Percentiles rank a stretch among this genome's conserved stretches.
phyloP scores from a whole-genome alignment of 2,113 vertebrate genomes.

The Chrysochloris asiatica region DNA sequence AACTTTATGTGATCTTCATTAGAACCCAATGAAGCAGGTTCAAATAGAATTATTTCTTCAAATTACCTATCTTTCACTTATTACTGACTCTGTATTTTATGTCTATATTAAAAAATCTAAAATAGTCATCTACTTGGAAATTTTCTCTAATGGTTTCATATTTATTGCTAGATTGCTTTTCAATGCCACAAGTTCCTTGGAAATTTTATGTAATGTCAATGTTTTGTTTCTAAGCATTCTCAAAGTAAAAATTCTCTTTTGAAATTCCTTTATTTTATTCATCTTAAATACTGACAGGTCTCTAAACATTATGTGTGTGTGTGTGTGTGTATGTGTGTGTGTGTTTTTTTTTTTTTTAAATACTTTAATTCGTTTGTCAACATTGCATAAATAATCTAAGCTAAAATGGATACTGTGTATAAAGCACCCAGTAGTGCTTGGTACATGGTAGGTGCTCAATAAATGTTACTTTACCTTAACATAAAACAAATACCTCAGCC shows the following conservation, averaged over 20 bases:
- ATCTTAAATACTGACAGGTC: conserved; percentile 5
- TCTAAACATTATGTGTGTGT: background rate
- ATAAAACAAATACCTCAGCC: conserved; percentile 23
- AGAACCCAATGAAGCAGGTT: background rate
- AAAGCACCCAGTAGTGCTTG: background rate
- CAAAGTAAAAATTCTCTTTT: conserved; percentile 23
- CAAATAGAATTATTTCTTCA: background rate
- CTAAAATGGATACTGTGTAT: background rate
- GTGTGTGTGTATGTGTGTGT: too few species aligned
- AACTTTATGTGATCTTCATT: background rate
- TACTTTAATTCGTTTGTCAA: conserved; percentile 27
- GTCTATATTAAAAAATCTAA: background rate
- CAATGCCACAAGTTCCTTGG: background rate
- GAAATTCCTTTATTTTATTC: background rate
- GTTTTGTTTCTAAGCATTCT: background rate
- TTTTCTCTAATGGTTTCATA: background rate
- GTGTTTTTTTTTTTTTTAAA: conserved; percentile 52
- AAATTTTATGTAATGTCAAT: background rate
- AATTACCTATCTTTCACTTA: background rate
- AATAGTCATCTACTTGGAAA: background rate
- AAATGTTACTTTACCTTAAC: conserved; percentile 45
- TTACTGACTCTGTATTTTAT: background rate
- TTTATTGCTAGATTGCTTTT: conserved; percentile 6
- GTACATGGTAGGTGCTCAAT: background rate
- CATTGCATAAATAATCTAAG: background rate